Base-by-base conservation (phyloP, 2,113 vertebrate genomes). In the Corythoichthys intestinalis region DNA sequence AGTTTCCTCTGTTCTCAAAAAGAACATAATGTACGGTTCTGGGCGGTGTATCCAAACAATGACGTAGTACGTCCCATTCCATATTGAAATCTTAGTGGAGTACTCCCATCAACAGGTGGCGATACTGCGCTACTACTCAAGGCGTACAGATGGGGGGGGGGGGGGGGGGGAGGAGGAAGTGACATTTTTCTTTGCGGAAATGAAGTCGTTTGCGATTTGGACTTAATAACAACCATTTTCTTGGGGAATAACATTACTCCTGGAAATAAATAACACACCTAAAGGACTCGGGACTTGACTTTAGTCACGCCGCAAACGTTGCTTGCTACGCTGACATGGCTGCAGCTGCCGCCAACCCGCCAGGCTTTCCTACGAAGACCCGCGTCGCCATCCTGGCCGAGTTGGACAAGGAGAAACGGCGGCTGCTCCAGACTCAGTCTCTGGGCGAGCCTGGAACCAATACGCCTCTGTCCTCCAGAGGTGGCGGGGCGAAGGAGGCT, bases 361-460 rank as follows among this genome's bases (percentile, higher is more conserved):
- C 70, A 94, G 96, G 94, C 88, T 94, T 96, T 86, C 95, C 93
- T 77, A 97, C 95, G 87, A 98, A 98, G 91, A 94, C 96, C 77
- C 93, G 96, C 62, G 96, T 95, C 84, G 96, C 96, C 73, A 98
- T 98, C 85, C 91, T 98, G 89, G 96, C 94, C 70, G 96, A 99
- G 83, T 88, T 98, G 88, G 95, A 99, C 86, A 98, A 96, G 84
- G 96, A 98, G 83, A 98, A 97, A 91, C 92, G 92, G 85, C 95
- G 96, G 69, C 91, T 98, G 84, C 86, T 98, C 89, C 97, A 98
- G 91, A 95, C 92, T 85, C 95, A 97, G 59, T 93, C 95, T 77
- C 89, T 95, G 85, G 96, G 92, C 90, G 94, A 92, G 65, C 96
- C 97, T 62, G 96, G 95, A 85, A 94, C 96, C 71, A 96, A 94